Conservation (phyloP, 2,888 invertebrate genomes). For the Trichopoda pennipes region DNA sequence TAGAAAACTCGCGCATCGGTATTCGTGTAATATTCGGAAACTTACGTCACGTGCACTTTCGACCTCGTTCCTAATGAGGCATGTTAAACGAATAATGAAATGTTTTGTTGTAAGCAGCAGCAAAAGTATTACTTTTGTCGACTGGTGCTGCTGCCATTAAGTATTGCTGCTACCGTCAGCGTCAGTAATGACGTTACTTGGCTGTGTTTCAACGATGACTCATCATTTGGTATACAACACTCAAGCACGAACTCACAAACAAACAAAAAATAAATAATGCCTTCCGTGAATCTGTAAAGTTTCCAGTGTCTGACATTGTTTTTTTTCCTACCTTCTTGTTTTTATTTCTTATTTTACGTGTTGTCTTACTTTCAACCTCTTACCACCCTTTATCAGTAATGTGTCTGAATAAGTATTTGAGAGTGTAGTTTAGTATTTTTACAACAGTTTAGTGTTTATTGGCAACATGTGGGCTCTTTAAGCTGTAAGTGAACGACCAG, state of each 20-base stretch:
- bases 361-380: not conserved
- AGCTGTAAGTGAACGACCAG: conserved; percentile 61
- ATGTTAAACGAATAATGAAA: conserved; percentile 48
- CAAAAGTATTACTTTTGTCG: conserved; percentile 5
- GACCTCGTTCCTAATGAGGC: conserved; percentile 70
- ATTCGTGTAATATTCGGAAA: conserved; percentile 29
- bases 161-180: conserved; percentile 4
- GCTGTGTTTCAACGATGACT: conserved; percentile 69
- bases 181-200: conserved; percentile 66
- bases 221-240: conserved; percentile 54
- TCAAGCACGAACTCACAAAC: conserved; percentile 12
- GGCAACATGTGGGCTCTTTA: conserved; percentile 65
- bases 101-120: conserved; percentile 36
- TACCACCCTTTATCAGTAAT: conserved; percentile 16
- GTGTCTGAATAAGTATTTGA: not conserved
- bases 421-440: conserved; percentile 17
- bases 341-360: conserved; percentile 35
- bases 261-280: conserved; percentile 54
- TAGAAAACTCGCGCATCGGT: conserved; percentile 35
- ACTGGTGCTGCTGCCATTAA: conserved; percentile 11
- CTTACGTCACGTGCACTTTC: conserved; percentile 72
- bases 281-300: conserved; percentile 59
- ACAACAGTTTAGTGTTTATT: conserved; percentile 45
- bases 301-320: conserved; percentile 62
- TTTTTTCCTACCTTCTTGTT: conserved; percentile 41